Conservation (phyloP, 2,888 invertebrate genomes). For the Exocentrus adspersus region DNA sequence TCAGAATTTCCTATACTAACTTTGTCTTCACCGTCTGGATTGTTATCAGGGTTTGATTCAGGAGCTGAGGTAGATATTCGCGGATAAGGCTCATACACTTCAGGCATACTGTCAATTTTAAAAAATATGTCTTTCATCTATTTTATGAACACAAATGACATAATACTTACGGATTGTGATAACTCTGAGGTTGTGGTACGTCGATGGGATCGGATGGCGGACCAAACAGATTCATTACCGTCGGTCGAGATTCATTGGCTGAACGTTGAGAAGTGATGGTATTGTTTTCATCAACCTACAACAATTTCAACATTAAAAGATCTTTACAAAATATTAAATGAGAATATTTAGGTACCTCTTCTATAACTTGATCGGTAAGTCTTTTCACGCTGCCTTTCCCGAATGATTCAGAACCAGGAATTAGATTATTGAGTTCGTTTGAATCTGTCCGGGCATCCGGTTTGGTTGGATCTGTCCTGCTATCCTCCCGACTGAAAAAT, state of each 20-base stretch:
- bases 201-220: constrained; percentile 61
- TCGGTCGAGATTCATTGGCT: constrained; percentile 67
- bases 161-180: constrained; percentile 46
- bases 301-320: neutral
- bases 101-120: constrained; percentile 4
- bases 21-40: constrained; percentile 52
- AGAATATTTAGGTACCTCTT: constrained; percentile 67
- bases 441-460: constrained; percentile 43
- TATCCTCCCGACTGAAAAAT: constrained; percentile 80
- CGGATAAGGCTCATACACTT: constrained; percentile 49
- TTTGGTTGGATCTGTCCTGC: constrained; percentile 58
- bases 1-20: constrained; percentile 61
- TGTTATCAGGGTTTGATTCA: constrained; percentile 39
- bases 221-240: constrained; percentile 72
- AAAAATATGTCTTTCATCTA: neutral
- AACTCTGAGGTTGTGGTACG: constrained; percentile 64
- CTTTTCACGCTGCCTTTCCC: constrained; percentile 68
- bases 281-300: constrained; percentile 80
- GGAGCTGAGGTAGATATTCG: constrained; percentile 49
- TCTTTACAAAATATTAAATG: neutral
- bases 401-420: constrained; percentile 52
- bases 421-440: constrained; percentile 46
- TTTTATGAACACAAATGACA: neutral
- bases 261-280: constrained; percentile 79
- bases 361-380: constrained; percentile 77